Evolutionary conservation across 2,888 invertebrate species (phyloP).

Genomic region (Hofmannophila pseudospretella): DNA sequence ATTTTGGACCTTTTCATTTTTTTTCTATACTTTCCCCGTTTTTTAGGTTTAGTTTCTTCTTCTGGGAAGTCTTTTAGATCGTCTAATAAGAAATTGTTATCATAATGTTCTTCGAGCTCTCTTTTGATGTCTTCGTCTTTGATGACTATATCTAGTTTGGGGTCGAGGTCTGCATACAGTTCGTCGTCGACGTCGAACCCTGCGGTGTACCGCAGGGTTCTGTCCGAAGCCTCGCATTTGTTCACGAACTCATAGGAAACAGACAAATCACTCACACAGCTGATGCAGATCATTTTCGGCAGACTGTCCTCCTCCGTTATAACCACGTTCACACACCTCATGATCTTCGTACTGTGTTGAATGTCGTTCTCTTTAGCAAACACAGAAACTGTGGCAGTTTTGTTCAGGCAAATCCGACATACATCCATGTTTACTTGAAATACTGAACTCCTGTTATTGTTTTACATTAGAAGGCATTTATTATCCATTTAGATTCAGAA

Average conservation of each 20-base stretch:
- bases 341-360: slow-evolving; percentile 48
- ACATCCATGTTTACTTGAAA: slow-evolving; percentile 32
- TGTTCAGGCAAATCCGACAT: slow-evolving; percentile 58
- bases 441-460: too few relatives aligned
- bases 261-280: slow-evolving; percentile 47
- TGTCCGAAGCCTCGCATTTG: slow-evolving; percentile 56
- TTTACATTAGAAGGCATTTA: too few relatives aligned
- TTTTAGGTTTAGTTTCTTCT: slow-evolving; percentile 9
- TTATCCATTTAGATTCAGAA: too few relatives aligned
- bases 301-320: slow-evolving; percentile 52
- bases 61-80: slow-evolving; percentile 12
- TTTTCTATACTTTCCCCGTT: slow-evolving; percentile 22
- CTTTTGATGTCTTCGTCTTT: slow-evolving; percentile 11
- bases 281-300: slow-evolving; percentile 49
- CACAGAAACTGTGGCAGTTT: slow-evolving; percentile 45
- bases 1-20: slow-evolving; percentile 29
- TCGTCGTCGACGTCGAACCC: slow-evolving; percentile 23
- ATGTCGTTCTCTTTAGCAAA: slow-evolving; percentile 46
- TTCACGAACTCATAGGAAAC: slow-evolving; percentile 48
- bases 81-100: slow-evolving; percentile 16
- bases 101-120: slow-evolving; percentile 4
- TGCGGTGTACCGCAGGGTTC: slow-evolving; percentile 40
- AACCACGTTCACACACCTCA: slow-evolving; percentile 48
- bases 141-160: slow-evolving; percentile 14
- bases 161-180: slow-evolving; percentile 21